Conservation (phyloP, 2,797 vertebrate species). For the Gambelia wislizenii region DNA sequence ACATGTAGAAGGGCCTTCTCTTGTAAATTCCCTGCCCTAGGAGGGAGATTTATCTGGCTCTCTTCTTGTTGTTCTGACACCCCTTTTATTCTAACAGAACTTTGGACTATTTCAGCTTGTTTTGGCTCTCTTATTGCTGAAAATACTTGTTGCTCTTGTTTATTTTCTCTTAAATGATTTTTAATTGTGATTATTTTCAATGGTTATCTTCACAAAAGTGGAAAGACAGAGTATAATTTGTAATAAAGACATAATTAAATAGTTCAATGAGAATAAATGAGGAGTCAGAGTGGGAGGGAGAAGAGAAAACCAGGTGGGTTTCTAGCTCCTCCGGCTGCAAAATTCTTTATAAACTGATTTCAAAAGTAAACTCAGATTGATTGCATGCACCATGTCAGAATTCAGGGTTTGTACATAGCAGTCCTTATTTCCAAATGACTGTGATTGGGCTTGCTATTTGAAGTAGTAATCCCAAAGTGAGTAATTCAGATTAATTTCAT, state of each 20-base stretch:
- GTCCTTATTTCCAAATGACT: not conserved
- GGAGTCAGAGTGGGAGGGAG: too few relatives aligned
- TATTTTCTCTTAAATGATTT: not conserved
- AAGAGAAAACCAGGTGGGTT: not conserved
- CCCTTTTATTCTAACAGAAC: not conserved
- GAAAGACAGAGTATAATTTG: not conserved
- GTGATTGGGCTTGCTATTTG: not conserved
- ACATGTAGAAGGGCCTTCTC: not conserved
- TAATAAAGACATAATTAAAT: not conserved
- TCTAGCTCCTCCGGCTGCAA: not conserved
- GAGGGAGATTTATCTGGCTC: not conserved
- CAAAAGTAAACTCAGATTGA: not conserved
- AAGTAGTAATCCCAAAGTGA: not conserved
- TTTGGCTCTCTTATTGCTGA: not conserved
- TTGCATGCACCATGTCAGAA: not conserved
- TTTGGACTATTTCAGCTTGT: not conserved
- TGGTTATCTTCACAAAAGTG: not conserved
- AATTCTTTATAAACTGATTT: not conserved
- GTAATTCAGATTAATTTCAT: conserved; percentile 12
- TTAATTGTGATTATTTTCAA: not conserved
- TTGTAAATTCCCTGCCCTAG: not conserved
- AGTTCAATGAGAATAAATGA: not conserved
- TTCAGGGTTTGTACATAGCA: not conserved
- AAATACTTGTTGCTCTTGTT: not conserved
- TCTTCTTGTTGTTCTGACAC: not conserved